Evolutionary conservation across 2,113 vertebrate genomes (phyloP), one percentile per base, ranked within the genome.

Genomic region (Chloropsis cyanopogon): DNA sequence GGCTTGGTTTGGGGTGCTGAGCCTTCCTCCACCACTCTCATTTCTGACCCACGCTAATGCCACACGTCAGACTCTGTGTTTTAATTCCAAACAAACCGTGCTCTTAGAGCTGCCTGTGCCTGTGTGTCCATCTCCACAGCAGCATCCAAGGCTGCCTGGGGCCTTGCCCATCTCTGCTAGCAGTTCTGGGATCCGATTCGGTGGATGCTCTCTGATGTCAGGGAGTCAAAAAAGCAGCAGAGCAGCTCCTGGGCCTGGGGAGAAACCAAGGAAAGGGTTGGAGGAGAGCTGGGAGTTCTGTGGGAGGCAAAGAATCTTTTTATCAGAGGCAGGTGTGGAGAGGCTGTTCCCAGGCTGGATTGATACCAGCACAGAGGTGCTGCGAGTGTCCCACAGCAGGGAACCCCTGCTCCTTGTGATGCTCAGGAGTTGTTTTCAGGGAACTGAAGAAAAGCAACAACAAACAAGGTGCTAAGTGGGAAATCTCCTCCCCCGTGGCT

Each of bases 161-260:
- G 14, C 46, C 24, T 14, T 16, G 47, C 37, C 25, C 35, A 19
- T 35, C 66, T n/a, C 33, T 52, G 80, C 71, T 92, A 95, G 56
- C 57, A 91, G 35, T 82, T 47, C 87, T 53, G 81, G 82, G 23
- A 82, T 68, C 80, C 95, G 17, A 93, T 94, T 19, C 1, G 16
- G 41, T 94, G 83, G 84, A 91, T 85, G 92, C 97, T 97, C 42
- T 98, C 96, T 13, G 96, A 96, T 57, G 97, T 86, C 82, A 97
- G 91, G 35, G 84, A 93, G 60, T 97, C 93, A 92, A 98, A 98
- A 49, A 98, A 94, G 90, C 94, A 96, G 52, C 96, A 90, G 50
- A 98, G 96, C 82, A 98, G 96, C 82, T 97, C 96, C 56, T 95
- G 50, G 11, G 97, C 98, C 98, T 98, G 88, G 12, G 83, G 72